Evolutionary conservation across 2,888 invertebrate genomes (phyloP).

Genomic region (Willowsia nigromaculata): DNA sequence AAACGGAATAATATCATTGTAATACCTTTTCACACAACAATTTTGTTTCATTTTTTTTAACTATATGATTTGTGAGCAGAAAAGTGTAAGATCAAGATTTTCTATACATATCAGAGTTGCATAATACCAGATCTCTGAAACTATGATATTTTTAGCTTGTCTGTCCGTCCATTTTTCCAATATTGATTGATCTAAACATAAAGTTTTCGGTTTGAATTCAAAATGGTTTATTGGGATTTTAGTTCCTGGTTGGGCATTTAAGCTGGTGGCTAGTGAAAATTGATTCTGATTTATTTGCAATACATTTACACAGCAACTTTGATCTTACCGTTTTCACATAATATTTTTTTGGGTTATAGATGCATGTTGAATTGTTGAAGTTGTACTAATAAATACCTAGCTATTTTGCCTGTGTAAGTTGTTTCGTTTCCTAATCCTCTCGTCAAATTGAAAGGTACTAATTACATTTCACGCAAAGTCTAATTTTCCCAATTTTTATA

Average conservation of each 20-base stretch:
- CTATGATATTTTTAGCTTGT: background rate
- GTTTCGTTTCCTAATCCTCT: conserved; percentile 75
- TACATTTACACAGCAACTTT: background rate
- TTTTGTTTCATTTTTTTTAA: conserved; percentile 11
- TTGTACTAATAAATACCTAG: conserved; percentile 58
- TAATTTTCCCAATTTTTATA: conserved; percentile 77
- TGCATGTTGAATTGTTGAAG: background rate
- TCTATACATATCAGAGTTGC: background rate
- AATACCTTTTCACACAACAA: conserved; percentile 44
- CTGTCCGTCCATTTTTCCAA: too few relatives aligned
- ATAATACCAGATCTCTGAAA: background rate
- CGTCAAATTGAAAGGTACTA: conserved; percentile 79
- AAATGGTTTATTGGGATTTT: too few relatives aligned
- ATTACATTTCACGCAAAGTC: conserved; percentile 79
- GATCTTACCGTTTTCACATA: background rate
- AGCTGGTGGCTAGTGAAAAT: too few relatives aligned
- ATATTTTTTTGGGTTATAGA: background rate
- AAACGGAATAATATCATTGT: conserved; percentile 7
- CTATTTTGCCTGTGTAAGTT: conserved; percentile 54
- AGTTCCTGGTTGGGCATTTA: too few relatives aligned
- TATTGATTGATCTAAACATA: too few relatives aligned
- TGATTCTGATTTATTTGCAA: too few relatives aligned
- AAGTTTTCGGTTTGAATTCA: too few relatives aligned
- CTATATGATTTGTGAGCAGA: conserved; percentile 8
- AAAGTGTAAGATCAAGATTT: conserved; percentile 28